Evolutionary conservation across 2,888 invertebrate species (phyloP).

Genomic region (Phanerotoma sp.): DNA sequence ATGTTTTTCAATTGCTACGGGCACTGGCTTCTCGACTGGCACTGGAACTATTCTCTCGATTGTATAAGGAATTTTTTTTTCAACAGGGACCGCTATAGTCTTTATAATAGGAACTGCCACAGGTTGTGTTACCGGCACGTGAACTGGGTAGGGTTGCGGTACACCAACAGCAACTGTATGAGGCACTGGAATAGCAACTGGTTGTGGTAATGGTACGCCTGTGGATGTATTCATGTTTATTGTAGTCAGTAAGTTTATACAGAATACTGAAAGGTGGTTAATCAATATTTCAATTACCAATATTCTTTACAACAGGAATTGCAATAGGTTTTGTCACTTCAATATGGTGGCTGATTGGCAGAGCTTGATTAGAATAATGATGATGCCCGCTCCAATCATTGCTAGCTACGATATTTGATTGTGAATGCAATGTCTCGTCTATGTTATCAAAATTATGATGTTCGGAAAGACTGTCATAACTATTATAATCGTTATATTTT

Average conservation of each 20-base stretch:
- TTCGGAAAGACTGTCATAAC: slow-evolving; percentile 15
- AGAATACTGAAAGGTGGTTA: too few relatives aligned
- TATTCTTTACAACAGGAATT: slow-evolving; percentile 67
- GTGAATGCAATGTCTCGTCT: neutral
- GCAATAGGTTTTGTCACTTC: slow-evolving; percentile 69
- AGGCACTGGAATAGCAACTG: slow-evolving; percentile 65
- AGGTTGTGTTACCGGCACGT: slow-evolving; percentile 67
- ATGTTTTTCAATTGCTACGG: slow-evolving; percentile 70
- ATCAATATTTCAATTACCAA: slow-evolving; percentile 53
- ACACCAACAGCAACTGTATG: slow-evolving; percentile 53
- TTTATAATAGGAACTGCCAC: slow-evolving; percentile 60
- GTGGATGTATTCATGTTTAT: neutral
- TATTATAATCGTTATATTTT: neutral
- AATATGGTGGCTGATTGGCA: slow-evolving; percentile 65
- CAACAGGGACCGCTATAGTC: slow-evolving; percentile 68
- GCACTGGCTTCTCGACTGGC: slow-evolving; percentile 69
- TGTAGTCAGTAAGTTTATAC: neutral
- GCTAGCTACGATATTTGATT: slow-evolving; percentile 25
- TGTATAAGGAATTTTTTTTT: slow-evolving; percentile 71
- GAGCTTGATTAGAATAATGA: slow-evolving; percentile 57
- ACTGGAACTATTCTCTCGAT: slow-evolving; percentile 68
- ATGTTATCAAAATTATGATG: neutral
- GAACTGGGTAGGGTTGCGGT: slow-evolving; percentile 67
- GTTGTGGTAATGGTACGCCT: slow-evolving; percentile 66
- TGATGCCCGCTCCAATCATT: slow-evolving; percentile 46